Evolutionary conservation across 2,797 vertebrate genomes (phyloP), one percentile per base, ranked within the genome.

Genomic region (Callimico goeldii): DNA sequence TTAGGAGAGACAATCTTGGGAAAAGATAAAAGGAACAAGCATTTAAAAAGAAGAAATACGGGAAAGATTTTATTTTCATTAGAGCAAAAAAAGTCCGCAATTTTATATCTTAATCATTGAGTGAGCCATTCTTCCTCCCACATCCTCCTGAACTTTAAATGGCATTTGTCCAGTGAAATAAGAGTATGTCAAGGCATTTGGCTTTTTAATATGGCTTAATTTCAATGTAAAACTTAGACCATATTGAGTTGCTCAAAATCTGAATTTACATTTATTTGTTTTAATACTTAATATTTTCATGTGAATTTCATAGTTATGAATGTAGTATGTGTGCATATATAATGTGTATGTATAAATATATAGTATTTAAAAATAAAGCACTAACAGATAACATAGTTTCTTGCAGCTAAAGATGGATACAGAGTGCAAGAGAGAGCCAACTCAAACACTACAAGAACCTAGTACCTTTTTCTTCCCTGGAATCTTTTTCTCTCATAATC

Each of bases 211-310:
- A 17, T 76, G 43, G 85, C 46, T 94, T 90, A 91, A 91, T 83
- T 96, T 93, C 83, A 91, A 13, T 55, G 4, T 88, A 87, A 95
- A 95, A 81, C 30, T 64, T 95, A 48, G 50, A 84, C 15, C 22
- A 93, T 50, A 17, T 5, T 96, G 41, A 95, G 14, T 55, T 94
- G 70, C 13, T 93, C 24, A 89, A 33, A 92, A 96, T 93, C 50
- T 87, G 52, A 92, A 91, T 92, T 88, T 86, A 96, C n/a, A 81
- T 36, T 43, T 84, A 96, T 28, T 13, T 46, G n/a, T 67, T 95
- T 95, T 76, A 80, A 55, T 84, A 70, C 14, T 82, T 95, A 94
- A 93, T 90, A 94, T 95, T 92, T 96, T 93, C 58, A 94, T 30
- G 58, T 93, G 41, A 81, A 67, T 95, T 94, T 95, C 75, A 89